A percentile compares a stretch with the other conserved stretches of the same genome.
Evolutionary conservation across 2,113 vertebrate genomes (phyloP).

Genomic region (Gambusia affinis): DNA sequence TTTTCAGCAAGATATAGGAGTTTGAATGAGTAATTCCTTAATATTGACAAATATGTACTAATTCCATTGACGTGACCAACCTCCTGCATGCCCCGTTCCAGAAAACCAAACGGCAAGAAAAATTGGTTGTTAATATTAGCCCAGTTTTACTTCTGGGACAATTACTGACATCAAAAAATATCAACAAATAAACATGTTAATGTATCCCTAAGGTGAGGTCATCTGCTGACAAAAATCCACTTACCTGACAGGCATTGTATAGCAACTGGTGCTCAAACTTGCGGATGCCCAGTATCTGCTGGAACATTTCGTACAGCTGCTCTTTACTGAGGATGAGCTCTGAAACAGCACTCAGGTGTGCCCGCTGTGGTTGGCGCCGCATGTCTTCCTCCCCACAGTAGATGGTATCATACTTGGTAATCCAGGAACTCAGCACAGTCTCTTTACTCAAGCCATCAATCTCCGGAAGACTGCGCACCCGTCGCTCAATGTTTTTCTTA

Average conservation of each 20-base stretch:
- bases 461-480: slow-evolving; percentile 94
- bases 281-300: slow-evolving; percentile 92
- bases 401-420: slow-evolving; percentile 95
- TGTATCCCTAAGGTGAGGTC: neutral
- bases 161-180: neutral
- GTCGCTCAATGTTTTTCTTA: slow-evolving; percentile 96
- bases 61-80: no score
- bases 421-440: slow-evolving; percentile 96
- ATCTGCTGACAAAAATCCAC: neutral
- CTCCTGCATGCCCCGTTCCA: no score
- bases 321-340: slow-evolving; percentile 98
- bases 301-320: slow-evolving; percentile 98
- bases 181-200: neutral
- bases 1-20: no score
- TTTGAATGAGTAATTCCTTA: no score
- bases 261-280: slow-evolving; percentile 97
- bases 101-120: no score
- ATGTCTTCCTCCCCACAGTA: slow-evolving; percentile 92
- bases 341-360: slow-evolving; percentile 88
- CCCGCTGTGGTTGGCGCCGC: slow-evolving; percentile 85
- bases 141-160: neutral
- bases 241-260: slow-evolving; percentile 97
- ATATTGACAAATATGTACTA: no score
- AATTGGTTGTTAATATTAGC: neutral
- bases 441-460: slow-evolving; percentile 98